These are phyloP conservation scores for Endomychus coccineus DNA, from an alignment of 2,888 invertebrate genomes.

Conservation along the genomic window DNA sequence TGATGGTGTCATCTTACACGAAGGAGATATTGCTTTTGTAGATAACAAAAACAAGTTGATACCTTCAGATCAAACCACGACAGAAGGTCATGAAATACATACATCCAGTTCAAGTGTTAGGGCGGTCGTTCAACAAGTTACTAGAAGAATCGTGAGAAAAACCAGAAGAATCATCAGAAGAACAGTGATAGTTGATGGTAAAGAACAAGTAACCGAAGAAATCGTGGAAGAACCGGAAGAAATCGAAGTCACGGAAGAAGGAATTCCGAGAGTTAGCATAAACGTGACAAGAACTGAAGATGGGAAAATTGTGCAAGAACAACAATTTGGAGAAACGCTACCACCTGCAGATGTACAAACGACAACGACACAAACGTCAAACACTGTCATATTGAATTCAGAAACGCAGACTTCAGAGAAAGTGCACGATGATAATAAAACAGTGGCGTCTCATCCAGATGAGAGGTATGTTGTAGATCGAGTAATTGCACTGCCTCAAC, in stretches of 20 bases:
- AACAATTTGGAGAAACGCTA: slow-evolving; percentile 38
- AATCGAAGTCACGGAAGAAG: slow-evolving; percentile 63
- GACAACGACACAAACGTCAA: slow-evolving; percentile 4
- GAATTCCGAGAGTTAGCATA: slow-evolving; percentile 63
- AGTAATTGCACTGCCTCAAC: slow-evolving; percentile 32
- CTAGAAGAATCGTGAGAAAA: slow-evolving; percentile 66
- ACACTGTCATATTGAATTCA: slow-evolving; percentile 30
- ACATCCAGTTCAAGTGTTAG: slow-evolving; percentile 66
- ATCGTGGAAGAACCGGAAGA: slow-evolving; percentile 78
- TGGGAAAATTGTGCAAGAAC: slow-evolving; percentile 29
- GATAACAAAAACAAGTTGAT: slow-evolving; percentile 35
- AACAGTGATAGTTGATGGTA: slow-evolving; percentile 72
- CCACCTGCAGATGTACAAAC: slow-evolving; percentile 29
- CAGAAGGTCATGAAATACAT: slow-evolving; percentile 40
- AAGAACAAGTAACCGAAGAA: slow-evolving; percentile 77
- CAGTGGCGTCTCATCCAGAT: slow-evolving; percentile 35
- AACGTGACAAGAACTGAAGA: slow-evolving; percentile 55
- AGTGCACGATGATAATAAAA: too few species aligned
- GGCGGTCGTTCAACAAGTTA: slow-evolving; percentile 76
- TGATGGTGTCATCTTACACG: slow-evolving; percentile 39
- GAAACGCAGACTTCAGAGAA: slow-evolving; percentile 35
- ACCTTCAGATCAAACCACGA: slow-evolving; percentile 28
- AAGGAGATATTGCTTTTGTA: slow-evolving; percentile 42
- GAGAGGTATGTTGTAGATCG: slow-evolving; percentile 40
- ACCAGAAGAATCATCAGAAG: slow-evolving; percentile 68